These are phyloP conservation scores for Chouioia cunea DNA, from an alignment of 2,888 invertebrate species.

Conservation along the genomic window DNA sequence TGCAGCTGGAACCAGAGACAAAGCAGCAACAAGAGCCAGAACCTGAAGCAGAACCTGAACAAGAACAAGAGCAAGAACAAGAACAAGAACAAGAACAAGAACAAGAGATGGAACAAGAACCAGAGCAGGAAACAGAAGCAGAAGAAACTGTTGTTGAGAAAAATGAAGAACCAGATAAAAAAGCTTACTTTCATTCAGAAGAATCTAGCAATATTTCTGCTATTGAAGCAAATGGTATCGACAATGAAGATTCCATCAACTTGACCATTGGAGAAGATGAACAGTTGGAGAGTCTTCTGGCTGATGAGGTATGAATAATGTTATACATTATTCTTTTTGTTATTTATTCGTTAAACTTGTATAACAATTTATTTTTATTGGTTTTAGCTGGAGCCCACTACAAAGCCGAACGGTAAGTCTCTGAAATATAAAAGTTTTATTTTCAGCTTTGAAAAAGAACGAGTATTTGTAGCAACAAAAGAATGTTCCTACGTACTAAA, in stretches of 20 bases:
- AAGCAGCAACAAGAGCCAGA: conserved; percentile 30
- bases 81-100: conserved; percentile 1
- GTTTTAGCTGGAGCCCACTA: conserved; percentile 65
- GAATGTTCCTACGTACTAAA: conserved; percentile 24
- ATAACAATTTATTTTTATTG: conserved; percentile 4
- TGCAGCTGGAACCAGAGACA: conserved; percentile 14
- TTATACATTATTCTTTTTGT: neutral
- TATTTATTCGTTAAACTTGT: neutral
- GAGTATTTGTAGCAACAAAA: conserved; percentile 17
- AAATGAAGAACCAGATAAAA: conserved; percentile 48
- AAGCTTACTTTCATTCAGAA: conserved; percentile 38
- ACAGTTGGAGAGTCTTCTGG: conserved; percentile 74
- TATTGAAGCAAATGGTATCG: conserved; percentile 73
- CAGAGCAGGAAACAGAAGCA: neutral
- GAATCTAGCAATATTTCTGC: conserved; percentile 53
- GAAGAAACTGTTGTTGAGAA: conserved; percentile 44
- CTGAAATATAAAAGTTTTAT: conserved; percentile 20
- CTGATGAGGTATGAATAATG: conserved; percentile 77
- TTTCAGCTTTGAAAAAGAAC: conserved; percentile 29
- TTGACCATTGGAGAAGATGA: conserved; percentile 86
- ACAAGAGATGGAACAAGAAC: neutral
- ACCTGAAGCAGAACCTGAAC: conserved; percentile 13
- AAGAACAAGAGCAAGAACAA: conserved; percentile 34
- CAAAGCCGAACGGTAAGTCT: conserved; percentile 66
- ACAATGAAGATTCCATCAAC: conserved; percentile 85